These are phyloP conservation scores for Malurus elegans DNA, from an alignment of 2,113 vertebrate genomes.

Conservation along the genomic window DNA sequence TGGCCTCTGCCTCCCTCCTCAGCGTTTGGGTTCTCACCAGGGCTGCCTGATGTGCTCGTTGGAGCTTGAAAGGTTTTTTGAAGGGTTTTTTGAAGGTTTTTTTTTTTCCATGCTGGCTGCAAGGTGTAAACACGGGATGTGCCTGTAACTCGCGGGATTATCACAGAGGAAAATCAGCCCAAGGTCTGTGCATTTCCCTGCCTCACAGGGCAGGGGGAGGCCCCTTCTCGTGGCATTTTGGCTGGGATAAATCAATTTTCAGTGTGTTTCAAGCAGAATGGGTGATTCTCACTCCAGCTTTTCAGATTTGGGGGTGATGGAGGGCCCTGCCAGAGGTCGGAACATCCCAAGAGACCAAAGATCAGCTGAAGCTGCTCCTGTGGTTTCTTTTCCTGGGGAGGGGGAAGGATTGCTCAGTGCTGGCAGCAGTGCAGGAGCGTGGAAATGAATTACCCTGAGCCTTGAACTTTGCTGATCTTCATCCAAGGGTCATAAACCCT, in stretches of 20 bases:
- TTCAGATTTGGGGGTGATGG: not conserved
- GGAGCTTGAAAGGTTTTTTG: conserved; percentile 24
- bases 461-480: not conserved
- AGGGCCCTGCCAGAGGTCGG: not conserved
- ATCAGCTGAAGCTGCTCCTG: not conserved
- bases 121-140: not conserved
- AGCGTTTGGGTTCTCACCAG: not conserved
- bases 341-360: not conserved
- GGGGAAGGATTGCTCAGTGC: not conserved
- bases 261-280: not conserved
- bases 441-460: not conserved
- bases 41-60: not conserved
- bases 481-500: not conserved
- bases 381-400: not conserved
- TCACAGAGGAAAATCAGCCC: not conserved
- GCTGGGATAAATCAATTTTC: not conserved
- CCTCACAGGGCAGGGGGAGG: not conserved
- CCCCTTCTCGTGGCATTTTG: not conserved
- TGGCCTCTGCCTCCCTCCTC: not conserved
- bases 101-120: not conserved
- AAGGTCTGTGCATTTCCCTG: not conserved
- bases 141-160: not conserved
- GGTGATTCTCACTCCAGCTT: not conserved
- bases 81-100: too few relatives aligned
- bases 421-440: not conserved